Evolutionary conservation across 2,888 invertebrate genomes (phyloP).

Genomic region (Orchesella flavescens): DNA sequence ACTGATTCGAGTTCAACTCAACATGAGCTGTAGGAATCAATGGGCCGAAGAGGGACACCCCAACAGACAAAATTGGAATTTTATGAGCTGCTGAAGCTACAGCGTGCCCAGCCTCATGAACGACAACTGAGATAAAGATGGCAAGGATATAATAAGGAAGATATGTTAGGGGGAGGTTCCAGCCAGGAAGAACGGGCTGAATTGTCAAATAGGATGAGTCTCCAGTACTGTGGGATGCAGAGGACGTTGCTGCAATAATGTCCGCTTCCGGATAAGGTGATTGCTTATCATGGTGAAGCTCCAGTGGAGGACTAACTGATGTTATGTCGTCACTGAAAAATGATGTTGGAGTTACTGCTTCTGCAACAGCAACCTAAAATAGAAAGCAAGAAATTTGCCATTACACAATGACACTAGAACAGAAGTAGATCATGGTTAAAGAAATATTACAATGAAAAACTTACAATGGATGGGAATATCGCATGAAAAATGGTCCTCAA

Average conservation of each 20-base stretch:
- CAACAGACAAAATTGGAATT: constrained; percentile 70
- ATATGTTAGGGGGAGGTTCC: constrained; percentile 71
- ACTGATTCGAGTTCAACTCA: constrained; percentile 70
- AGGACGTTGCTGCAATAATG: constrained; percentile 56
- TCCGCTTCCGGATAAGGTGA: constrained; percentile 70
- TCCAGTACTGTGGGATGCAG: constrained; percentile 17
- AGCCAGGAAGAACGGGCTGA: constrained; percentile 71
- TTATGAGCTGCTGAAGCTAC: constrained; percentile 71
- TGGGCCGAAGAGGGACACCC: constrained; percentile 71
- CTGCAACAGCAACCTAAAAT: constrained; percentile 67
- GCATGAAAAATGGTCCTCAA: constrained; percentile 69
- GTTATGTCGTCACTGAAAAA: constrained; percentile 47
- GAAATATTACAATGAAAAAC: constrained; percentile 27
- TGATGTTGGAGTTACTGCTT: constrained; percentile 69
- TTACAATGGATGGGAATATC: constrained; percentile 70
- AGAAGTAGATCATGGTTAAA: too few relatives aligned
- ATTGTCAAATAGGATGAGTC: constrained; percentile 68
- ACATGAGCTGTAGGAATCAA: constrained; percentile 70
- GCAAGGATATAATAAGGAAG: constrained; percentile 71
- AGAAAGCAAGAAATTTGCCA: too few relatives aligned
- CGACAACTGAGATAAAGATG: constrained; percentile 71
- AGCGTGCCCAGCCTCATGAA: constrained; percentile 71
- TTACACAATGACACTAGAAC: too few relatives aligned
- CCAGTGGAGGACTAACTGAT: constrained; percentile 53
- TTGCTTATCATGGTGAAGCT: constrained; percentile 69